Percentiles rank a stretch among this genome's conserved stretches.
Conservation (phyloP, 2,888 invertebrate species). For the Drosophila ochracea region DNA sequence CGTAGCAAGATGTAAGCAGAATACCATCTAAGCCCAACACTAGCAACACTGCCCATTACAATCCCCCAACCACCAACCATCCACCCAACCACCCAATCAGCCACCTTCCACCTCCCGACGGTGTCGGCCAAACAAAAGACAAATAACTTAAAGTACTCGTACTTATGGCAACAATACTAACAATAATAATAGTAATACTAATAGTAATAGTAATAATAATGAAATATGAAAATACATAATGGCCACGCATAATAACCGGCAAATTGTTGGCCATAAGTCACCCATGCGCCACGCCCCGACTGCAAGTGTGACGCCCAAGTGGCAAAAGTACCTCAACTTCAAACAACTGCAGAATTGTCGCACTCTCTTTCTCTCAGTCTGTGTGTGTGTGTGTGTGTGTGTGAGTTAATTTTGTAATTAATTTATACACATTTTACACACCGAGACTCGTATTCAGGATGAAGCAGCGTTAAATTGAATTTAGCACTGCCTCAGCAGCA, state of each 20-base stretch:
- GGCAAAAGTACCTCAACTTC: not conserved
- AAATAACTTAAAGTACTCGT: slow-evolving; percentile 10
- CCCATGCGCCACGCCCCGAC: not conserved
- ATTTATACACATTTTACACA: slow-evolving; percentile 3
- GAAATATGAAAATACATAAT: slow-evolving; percentile 7
- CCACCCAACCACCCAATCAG: not conserved
- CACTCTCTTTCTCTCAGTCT: not conserved
- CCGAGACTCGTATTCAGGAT: slow-evolving; percentile 28
- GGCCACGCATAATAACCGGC: slow-evolving; percentile 3
- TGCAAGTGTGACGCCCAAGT: slow-evolving; percentile 11
- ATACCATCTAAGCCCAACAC: not conserved
- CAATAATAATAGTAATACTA: slow-evolving; percentile 5
- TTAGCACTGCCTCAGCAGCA: slow-evolving; percentile 21
- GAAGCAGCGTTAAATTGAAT: slow-evolving; percentile 52
- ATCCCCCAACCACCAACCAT: not conserved
- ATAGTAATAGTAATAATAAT: slow-evolving; percentile 10
- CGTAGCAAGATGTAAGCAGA: slow-evolving; percentile 41
- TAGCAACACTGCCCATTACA: not conserved
- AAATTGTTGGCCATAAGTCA: slow-evolving; percentile 17
- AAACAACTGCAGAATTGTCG: slow-evolving; percentile 15
- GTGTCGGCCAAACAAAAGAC: slow-evolving; percentile 51
- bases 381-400: not conserved
- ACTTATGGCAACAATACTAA: slow-evolving; percentile 1
- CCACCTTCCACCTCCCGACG: slow-evolving; percentile 8
- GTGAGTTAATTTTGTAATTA: not conserved